phyloP scores from a whole-genome alignment of 2,797 vertebrate genomes.

The Falco concolor region DNA sequence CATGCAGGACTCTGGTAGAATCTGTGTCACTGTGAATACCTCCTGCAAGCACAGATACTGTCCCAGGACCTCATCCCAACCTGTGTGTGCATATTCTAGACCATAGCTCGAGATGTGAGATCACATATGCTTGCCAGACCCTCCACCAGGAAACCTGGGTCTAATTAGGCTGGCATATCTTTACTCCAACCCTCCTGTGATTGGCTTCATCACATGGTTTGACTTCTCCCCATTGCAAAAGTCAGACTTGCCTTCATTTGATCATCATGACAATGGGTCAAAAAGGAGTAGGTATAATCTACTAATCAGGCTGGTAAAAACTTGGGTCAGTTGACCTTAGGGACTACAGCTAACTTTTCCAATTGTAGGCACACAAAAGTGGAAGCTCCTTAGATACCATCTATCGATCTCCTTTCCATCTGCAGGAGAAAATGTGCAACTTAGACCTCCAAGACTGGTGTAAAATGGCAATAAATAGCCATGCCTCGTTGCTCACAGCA shows the following conservation, averaged over 20 bases:
- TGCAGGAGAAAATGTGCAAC: neutral
- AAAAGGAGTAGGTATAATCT: neutral
- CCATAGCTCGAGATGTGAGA: neutral
- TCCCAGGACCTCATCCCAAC: neutral
- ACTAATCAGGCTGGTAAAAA: neutral
- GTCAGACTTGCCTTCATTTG: neutral
- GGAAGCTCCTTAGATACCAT: neutral
- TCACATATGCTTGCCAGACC: neutral
- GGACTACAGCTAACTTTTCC: neutral
- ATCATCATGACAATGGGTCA: neutral
- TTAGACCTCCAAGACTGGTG: neutral
- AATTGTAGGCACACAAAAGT: neutral
- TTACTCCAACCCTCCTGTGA: neutral
- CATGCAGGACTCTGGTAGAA: neutral
- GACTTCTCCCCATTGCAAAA: neutral
- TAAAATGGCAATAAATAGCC: neutral
- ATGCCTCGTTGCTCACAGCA: neutral
- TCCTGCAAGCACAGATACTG: neutral
- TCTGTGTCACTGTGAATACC: neutral
- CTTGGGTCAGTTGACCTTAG: neutral
- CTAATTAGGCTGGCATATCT: neutral
- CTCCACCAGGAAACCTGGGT: neutral
- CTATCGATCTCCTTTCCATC: neutral
- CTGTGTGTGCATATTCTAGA: neutral
- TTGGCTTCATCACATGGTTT: neutral